Evolutionary conservation across 23 tunicate genomes (phyloP).

Genomic region (Ascidia mentula): DNA sequence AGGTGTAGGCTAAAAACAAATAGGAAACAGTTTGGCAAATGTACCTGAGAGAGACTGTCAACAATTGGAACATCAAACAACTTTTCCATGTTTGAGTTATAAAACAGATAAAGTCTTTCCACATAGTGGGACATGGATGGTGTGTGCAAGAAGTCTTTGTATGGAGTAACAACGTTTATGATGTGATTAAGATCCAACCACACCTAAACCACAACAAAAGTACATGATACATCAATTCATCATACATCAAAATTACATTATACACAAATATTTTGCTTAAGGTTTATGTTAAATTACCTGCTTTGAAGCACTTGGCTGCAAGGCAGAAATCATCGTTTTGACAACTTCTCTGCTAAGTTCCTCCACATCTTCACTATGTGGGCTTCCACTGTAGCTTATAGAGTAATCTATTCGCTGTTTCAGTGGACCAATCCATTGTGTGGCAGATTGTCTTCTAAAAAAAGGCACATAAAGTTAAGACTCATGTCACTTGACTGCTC

Average conservation of each 20-base stretch:
- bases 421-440: slow-evolving; percentile 61
- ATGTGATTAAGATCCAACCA: slow-evolving; percentile 70
- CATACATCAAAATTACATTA: neutral
- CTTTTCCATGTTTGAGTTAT: slow-evolving; percentile 34
- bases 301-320: slow-evolving; percentile 64
- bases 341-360: slow-evolving; percentile 63
- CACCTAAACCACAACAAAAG: slow-evolving; percentile 22
- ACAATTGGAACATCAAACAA: slow-evolving; percentile 50
- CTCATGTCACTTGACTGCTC: no score
- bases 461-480: neutral
- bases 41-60: slow-evolving; percentile 48
- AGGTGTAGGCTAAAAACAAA: no score
- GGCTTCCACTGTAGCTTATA: slow-evolving; percentile 54
- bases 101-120: slow-evolving; percentile 48
- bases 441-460: neutral
- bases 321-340: slow-evolving; percentile 40
- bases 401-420: slow-evolving; percentile 67
- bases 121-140: slow-evolving; percentile 60
- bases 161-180: slow-evolving; percentile 44
- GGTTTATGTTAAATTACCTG: slow-evolving; percentile 31
- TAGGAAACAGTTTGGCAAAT: no score
- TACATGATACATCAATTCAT: neutral
- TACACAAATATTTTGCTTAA: no score
- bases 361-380: slow-evolving; percentile 71
- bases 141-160: slow-evolving; percentile 30